A percentile compares a stretch with the other conserved stretches of the same genome.
Conservation (phyloP, 2,113 vertebrate genomes). For the Vulpes lagopus region DNA sequence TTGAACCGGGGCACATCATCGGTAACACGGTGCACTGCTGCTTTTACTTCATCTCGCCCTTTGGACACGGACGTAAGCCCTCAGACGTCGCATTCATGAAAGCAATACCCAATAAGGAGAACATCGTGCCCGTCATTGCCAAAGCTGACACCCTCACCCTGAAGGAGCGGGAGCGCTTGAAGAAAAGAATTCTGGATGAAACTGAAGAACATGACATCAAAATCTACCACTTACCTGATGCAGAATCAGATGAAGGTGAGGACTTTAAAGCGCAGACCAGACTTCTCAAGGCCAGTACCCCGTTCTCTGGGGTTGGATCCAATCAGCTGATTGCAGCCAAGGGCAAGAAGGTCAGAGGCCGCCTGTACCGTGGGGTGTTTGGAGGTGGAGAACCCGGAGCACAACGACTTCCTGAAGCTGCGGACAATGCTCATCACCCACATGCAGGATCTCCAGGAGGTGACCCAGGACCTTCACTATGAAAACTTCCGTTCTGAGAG, state of each 20-base stretch:
- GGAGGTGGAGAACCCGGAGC: constrained; percentile 98
- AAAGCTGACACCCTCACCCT: constrained; percentile 91
- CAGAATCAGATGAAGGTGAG: constrained; percentile 98
- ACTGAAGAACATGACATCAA: constrained; percentile 99
- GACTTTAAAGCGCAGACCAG: constrained; percentile 99
- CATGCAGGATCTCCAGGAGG: constrained; percentile 99
- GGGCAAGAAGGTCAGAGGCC: constrained; percentile 98
- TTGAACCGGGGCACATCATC: constrained; percentile 96
- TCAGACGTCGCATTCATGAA: constrained; percentile 74
- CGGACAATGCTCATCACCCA: constrained; percentile 99
- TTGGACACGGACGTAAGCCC: constrained; percentile 91
- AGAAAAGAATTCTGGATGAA: constrained; percentile 98
- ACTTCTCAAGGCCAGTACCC: constrained; percentile 98
- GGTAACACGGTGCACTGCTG: constrained; percentile 99
- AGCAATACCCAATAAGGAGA: constrained; percentile 91
- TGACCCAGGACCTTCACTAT: constrained; percentile 99
- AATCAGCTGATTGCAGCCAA: constrained; percentile 99
- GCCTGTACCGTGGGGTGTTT: constrained; percentile 98
- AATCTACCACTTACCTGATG: constrained; percentile 98
- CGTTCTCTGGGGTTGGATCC: constrained; percentile 98
- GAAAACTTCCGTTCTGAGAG: constrained; percentile 99
- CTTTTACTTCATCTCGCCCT: constrained; percentile 99
- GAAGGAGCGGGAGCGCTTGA: constrained; percentile 96
- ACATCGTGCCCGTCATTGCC: constrained; percentile 92
- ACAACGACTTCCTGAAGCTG: constrained; percentile 99